Conservation (phyloP, 1,140 invertebrate genomes). For the Eciton burchellii region DNA sequence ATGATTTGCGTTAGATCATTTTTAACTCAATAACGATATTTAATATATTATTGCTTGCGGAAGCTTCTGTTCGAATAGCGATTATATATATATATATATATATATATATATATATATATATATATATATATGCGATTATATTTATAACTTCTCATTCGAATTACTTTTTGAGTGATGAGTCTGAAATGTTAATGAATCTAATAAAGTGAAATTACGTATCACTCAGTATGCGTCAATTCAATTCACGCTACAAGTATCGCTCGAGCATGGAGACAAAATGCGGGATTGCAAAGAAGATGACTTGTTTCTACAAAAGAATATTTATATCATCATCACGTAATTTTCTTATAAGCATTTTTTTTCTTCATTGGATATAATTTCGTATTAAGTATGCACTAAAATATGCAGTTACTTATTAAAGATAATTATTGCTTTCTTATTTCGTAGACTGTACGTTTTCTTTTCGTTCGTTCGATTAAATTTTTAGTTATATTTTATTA, state of each 20-base stretch:
- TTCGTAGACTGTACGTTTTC: slow-evolving; percentile 13
- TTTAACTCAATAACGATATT: slow-evolving; percentile 32
- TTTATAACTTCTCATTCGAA: slow-evolving; percentile 14
- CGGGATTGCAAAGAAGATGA: neutral
- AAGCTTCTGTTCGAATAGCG: slow-evolving; percentile 10
- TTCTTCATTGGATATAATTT: slow-evolving; percentile 16
- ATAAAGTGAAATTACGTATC: slow-evolving; percentile 30
- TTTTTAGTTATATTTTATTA: neutral
- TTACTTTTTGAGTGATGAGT: slow-evolving; percentile 49
- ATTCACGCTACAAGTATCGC: neutral
- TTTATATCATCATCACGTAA: neutral
- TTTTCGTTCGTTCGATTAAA: slow-evolving; percentile 22
- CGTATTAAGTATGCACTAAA: slow-evolving; percentile 18
- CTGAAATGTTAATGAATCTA: slow-evolving; percentile 43
- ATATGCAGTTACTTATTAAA: neutral
- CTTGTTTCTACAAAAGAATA: slow-evolving; percentile 23
- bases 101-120: no score
- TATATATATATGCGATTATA: slow-evolving; percentile 18
- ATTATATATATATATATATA: no score
- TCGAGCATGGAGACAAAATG: neutral
- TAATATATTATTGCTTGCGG: slow-evolving; percentile 5
- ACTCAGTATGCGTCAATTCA: neutral
- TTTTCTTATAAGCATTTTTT: neutral
- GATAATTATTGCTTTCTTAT: slow-evolving; percentile 15
- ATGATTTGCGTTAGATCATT: slow-evolving; percentile 23